A percentile compares a stretch with the other conserved stretches of the same genome.
Conservation (phyloP, 2,113 vertebrate genomes). For the Chaetorhynchus papuensis region DNA sequence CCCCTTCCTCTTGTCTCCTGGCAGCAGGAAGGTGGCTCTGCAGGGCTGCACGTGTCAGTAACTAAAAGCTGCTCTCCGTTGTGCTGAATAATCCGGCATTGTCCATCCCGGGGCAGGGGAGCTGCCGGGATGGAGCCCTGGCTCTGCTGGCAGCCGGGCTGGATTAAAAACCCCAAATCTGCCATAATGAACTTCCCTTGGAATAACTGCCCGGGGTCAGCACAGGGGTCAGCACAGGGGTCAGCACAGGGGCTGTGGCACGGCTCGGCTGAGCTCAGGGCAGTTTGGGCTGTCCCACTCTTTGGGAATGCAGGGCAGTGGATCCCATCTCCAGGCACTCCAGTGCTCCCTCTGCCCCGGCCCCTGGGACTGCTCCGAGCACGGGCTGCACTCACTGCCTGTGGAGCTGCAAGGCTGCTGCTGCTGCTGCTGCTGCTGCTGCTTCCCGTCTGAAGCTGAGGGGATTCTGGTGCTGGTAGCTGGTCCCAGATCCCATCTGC, state of each 20-base stretch:
- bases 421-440: accelerated
- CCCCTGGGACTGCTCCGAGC: neutral
- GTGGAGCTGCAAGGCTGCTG: neutral
- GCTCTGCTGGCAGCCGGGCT: neutral
- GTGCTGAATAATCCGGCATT: neutral
- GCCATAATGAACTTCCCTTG: neutral
- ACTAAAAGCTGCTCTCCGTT: neutral
- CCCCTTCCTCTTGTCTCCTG: neutral
- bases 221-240: no score
- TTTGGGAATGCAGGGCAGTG: neutral
- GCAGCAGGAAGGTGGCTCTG: neutral
- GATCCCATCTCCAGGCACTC: neutral
- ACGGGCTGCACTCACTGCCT: neutral
- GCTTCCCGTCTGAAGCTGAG: neutral
- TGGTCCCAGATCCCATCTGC: neutral
- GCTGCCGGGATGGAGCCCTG: neutral
- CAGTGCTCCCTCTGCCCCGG: neutral
- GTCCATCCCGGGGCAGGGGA: neutral
- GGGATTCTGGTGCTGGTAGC: neutral
- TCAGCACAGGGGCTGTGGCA: neutral
- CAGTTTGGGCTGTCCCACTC: neutral
- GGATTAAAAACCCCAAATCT: neutral
- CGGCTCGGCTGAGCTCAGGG: neutral
- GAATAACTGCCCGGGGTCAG: neutral
- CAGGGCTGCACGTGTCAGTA: neutral